Conservation (phyloP, 2,113 vertebrate species). For the Patagioenas fasciata region DNA sequence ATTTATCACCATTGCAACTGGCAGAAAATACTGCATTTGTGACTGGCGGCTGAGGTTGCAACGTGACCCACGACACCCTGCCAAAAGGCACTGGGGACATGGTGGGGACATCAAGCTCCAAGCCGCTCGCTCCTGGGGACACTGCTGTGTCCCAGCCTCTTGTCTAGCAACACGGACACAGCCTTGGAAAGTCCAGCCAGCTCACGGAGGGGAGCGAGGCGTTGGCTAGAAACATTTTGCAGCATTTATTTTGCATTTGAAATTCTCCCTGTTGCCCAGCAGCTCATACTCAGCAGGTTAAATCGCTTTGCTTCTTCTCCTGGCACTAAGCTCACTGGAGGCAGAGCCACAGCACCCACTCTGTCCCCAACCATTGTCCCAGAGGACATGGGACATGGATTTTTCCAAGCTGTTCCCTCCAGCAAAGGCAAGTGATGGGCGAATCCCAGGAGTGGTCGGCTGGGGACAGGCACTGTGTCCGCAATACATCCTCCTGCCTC, state of each 20-base stretch:
- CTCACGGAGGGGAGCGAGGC: not conserved
- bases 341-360: not conserved
- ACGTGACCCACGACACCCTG: fast-evolving
- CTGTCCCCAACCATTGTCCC: not conserved
- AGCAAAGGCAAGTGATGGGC: not conserved
- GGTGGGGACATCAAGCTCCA: not conserved
- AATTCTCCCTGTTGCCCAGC: not conserved
- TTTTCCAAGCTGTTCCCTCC: not conserved
- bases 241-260: not conserved
- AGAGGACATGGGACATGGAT: not conserved
- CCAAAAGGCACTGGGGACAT: fast-evolving
- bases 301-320: not conserved
- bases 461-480: not conserved
- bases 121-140: not conserved
- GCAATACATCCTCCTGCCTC: not conserved
- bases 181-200: not conserved
- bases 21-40: not conserved
- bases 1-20: fast-evolving
- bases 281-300: not conserved
- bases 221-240: not conserved
- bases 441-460: not conserved
- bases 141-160: not conserved
- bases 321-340: not conserved
- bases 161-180: not conserved
- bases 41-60: not conserved